These are phyloP conservation scores for Scolopax bukidnonensis DNA, from an alignment of 2,797 vertebrate species.

Conservation along the genomic window DNA sequence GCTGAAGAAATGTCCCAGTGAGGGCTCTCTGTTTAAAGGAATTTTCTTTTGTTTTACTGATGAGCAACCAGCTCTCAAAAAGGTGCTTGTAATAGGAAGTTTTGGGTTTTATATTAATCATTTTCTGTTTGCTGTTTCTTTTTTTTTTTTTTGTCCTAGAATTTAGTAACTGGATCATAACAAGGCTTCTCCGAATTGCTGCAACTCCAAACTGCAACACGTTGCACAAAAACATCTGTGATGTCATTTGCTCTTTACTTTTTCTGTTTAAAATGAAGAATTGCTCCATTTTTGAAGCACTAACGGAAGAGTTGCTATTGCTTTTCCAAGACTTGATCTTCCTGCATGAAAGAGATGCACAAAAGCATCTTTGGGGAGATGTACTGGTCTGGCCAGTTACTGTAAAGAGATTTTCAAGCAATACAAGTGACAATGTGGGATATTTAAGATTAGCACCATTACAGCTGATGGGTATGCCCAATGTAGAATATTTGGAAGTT, in stretches of 20 bases:
- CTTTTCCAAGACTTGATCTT: slow-evolving; percentile 85
- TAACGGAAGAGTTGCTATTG: slow-evolving; percentile 84
- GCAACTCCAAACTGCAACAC: slow-evolving; percentile 87
- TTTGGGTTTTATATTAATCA: background rate
- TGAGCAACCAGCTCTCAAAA: background rate
- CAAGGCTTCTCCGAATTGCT: slow-evolving; percentile 89
- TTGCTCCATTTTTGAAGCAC: slow-evolving; percentile 83
- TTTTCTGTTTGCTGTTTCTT: background rate
- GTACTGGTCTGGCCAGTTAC: slow-evolving; percentile 83
- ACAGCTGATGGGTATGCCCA: slow-evolving; percentile 78
- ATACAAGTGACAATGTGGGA: slow-evolving; percentile 54
- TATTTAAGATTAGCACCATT: slow-evolving; percentile 86
- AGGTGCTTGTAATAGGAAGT: background rate
- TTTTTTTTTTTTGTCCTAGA: slow-evolving; percentile 78
- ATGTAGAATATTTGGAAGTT: slow-evolving; percentile 84
- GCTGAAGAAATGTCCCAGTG: background rate
- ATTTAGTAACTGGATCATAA: slow-evolving; percentile 93
- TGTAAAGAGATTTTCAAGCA: slow-evolving; percentile 80
- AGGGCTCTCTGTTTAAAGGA: background rate
- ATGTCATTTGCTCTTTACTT: slow-evolving; percentile 89
- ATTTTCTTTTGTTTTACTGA: background rate
- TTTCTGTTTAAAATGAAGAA: slow-evolving; percentile 89
- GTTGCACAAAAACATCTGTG: slow-evolving; percentile 86
- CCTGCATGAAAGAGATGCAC: slow-evolving; percentile 68
- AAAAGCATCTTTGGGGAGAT: background rate